These are phyloP conservation scores for Bradypodion pumilum DNA, from an alignment of 2,797 vertebrate genomes.

Conservation along the genomic window DNA sequence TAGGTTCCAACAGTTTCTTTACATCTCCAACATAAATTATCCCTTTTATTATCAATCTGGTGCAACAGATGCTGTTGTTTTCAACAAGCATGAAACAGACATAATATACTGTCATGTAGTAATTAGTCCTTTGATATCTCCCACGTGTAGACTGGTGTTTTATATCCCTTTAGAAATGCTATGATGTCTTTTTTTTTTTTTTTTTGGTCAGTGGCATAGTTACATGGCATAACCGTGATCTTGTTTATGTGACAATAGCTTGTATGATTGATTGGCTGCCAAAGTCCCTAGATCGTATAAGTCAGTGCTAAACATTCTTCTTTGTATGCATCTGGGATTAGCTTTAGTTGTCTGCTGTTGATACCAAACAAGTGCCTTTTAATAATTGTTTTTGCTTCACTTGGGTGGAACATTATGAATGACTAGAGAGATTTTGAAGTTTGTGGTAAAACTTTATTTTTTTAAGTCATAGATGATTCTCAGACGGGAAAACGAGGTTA, in stretches of 20 bases:
- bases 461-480: slow-evolving; percentile 72
- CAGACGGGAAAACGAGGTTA: slow-evolving; percentile 85
- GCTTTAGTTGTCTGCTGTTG: not conserved
- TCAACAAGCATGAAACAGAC: too few relatives aligned
- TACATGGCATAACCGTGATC: not conserved
- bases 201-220: not conserved
- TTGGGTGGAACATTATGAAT: not conserved
- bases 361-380: too few relatives aligned
- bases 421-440: not conserved
- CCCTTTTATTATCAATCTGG: too few relatives aligned
- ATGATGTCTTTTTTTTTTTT: not conserved
- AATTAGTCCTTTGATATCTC: not conserved
- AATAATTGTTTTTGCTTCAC: not conserved
- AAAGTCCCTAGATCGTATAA: not conserved
- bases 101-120: too few relatives aligned
- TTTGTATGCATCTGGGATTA: not conserved
- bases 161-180: not conserved
- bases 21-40: too few relatives aligned
- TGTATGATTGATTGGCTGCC: not conserved
- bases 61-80: not conserved
- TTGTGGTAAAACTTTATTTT: not conserved
- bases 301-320: not conserved
- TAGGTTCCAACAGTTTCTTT: too few relatives aligned
- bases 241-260: too few relatives aligned
- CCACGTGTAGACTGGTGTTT: not conserved